phyloP scores from a whole-genome alignment of 2,113 vertebrate genomes.

The Xenopus laevis region DNA sequence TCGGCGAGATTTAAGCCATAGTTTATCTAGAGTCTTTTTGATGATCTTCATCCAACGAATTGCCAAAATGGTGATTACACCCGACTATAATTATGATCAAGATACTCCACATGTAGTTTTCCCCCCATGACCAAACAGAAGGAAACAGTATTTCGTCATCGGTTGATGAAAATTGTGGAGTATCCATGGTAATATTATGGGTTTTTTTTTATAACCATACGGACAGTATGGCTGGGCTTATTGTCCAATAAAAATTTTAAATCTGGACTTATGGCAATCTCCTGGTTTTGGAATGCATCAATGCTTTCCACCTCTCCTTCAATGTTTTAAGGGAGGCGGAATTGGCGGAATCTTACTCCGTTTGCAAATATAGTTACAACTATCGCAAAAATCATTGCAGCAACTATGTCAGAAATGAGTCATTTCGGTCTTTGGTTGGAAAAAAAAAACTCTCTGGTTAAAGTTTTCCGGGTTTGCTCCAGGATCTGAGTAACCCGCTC shows the following conservation, averaged over 20 bases:
- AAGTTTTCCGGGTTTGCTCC: background rate
- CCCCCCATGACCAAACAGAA: too few species aligned
- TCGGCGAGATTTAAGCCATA: too few species aligned
- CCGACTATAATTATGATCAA: too few species aligned
- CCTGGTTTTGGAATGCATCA: background rate
- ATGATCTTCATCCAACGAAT: too few species aligned
- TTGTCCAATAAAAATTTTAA: background rate
- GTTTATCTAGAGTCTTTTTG: too few species aligned
- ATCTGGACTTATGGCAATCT: conserved; percentile 3
- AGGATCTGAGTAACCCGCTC: background rate
- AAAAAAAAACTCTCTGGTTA: background rate
- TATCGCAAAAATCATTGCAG: background rate
- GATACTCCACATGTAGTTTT: too few species aligned
- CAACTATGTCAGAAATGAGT: background rate
- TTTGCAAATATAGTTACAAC: background rate
- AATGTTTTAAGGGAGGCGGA: background rate
- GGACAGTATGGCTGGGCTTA: background rate
- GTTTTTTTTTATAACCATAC: conserved; percentile 5
- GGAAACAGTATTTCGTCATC: background rate
- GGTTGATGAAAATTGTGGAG: background rate
- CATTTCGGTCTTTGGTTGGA: background rate
- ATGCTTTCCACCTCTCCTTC: background rate
- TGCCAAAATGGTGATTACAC: too few species aligned
- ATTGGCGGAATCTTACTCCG: background rate
- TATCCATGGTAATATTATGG: background rate